Evolutionary conservation across 1,140 invertebrate species (phyloP).

Genomic region (Lepidurus apus): DNA sequence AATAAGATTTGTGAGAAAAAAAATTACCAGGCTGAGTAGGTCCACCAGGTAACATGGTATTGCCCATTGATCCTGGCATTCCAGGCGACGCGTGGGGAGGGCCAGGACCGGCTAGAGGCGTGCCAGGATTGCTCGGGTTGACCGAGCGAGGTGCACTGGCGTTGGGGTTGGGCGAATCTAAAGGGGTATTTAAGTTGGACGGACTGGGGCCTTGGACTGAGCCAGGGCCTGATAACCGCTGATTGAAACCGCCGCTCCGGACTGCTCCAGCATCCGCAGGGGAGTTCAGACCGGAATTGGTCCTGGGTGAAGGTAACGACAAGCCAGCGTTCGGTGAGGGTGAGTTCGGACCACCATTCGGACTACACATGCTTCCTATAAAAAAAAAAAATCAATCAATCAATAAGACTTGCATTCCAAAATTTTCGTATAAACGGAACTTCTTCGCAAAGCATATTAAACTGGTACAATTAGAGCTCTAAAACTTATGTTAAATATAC

Average conservation of each 20-base stretch:
- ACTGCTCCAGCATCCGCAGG: constrained; percentile 53
- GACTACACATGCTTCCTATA: constrained; percentile 38
- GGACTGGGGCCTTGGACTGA: constrained; percentile 49
- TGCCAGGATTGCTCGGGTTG: constrained; percentile 63
- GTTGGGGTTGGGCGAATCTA: constrained; percentile 46
- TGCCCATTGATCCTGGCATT: constrained; percentile 35
- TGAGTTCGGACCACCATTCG: constrained; percentile 40
- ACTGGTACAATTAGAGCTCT: too few relatives aligned
- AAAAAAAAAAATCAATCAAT: constrained; percentile 33
- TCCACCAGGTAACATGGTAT: constrained; percentile 41
- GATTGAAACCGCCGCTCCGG: constrained; percentile 41
- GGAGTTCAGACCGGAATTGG: constrained; percentile 62
- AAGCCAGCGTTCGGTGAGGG: constrained; percentile 51
- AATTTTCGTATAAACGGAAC: too few relatives aligned
- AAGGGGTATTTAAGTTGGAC: constrained; percentile 51
- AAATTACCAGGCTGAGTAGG: constrained; percentile 40
- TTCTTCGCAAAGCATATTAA: too few relatives aligned
- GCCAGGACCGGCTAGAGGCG: constrained; percentile 51
- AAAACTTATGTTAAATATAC: too few relatives aligned
- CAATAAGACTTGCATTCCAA: background rate
- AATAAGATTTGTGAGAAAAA: constrained; percentile 26
- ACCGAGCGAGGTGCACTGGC: constrained; percentile 42
- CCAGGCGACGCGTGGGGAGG: constrained; percentile 49
- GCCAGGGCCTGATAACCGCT: constrained; percentile 28
- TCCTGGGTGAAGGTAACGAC: constrained; percentile 46